Evolutionary conservation across 2,888 invertebrate genomes (phyloP).

Genomic region (Harpalus rufipes): DNA sequence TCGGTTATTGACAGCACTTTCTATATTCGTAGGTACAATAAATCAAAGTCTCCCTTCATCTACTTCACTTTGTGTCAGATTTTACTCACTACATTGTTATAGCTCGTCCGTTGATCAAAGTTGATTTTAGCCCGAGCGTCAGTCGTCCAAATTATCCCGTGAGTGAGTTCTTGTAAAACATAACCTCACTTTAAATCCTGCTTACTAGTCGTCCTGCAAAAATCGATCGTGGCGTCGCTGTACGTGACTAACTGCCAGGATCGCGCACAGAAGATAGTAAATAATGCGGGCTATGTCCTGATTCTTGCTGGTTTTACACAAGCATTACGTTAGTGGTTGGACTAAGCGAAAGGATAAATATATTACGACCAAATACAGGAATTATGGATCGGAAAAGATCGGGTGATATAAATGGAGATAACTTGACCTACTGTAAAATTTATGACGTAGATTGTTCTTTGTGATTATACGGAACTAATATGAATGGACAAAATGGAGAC

Average conservation of each 20-base stretch:
- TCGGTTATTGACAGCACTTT: neutral
- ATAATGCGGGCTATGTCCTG: slow-evolving; percentile 29
- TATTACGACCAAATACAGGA: neutral
- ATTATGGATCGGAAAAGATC: neutral
- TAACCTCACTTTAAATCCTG: neutral
- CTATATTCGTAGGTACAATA: neutral
- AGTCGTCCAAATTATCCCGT: neutral
- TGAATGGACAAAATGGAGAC: neutral
- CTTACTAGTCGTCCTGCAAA: neutral
- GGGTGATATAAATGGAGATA: neutral
- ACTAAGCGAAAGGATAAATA: neutral
- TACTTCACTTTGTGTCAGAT: neutral
- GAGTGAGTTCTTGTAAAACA: neutral
- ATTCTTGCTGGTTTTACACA: slow-evolving; percentile 13
- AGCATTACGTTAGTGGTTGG: slow-evolving; percentile 2
- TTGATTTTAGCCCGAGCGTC: neutral
- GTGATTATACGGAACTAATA: neutral
- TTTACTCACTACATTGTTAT: neutral
- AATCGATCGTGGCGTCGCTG: neutral
- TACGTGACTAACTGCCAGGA: slow-evolving; percentile 13
- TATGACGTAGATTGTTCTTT: neutral
- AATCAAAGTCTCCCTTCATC: neutral
- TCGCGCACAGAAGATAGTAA: slow-evolving; percentile 29
- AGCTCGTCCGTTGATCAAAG: neutral
- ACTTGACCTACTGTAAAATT: slow-evolving; percentile 6